These are phyloP conservation scores for Pseudorhiza aurosa DNA, from an alignment of 30 jellyfish, hydroid and myxozoan genomes.

Conservation along the genomic window DNA sequence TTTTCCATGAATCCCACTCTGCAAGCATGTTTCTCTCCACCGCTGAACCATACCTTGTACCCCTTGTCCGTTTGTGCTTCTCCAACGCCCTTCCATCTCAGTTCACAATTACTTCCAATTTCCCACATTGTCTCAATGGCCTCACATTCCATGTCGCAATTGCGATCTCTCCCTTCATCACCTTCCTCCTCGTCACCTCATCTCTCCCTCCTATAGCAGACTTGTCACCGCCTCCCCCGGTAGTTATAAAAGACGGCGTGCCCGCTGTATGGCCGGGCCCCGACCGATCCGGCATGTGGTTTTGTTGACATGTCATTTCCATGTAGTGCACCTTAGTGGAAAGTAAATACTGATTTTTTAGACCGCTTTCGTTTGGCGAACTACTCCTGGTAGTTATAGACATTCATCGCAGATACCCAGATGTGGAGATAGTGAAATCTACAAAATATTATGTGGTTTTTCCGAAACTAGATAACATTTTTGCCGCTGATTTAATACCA, in stretches of 20 bases:
- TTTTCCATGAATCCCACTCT: too few relatives aligned
- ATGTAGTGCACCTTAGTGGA: constrained; percentile 29
- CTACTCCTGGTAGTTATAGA: constrained; percentile 53
- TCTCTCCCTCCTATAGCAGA: too few relatives aligned
- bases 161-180: too few relatives aligned
- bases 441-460: constrained; percentile 42
- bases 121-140: constrained; percentile 14
- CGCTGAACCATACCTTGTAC: too few relatives aligned
- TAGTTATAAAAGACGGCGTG: too few relatives aligned
- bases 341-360: constrained; percentile 24
- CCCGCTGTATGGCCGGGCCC: too few relatives aligned
- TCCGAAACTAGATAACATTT: constrained; percentile 43
- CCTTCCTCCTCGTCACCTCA: too few relatives aligned
- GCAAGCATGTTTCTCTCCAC: too few relatives aligned
- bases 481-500: constrained; percentile 41
- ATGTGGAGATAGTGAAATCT: constrained; percentile 62
- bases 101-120: constrained; percentile 9
- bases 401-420: constrained; percentile 56
- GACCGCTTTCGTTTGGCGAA: constrained; percentile 67
- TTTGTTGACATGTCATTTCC: too few relatives aligned
- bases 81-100: neutral
- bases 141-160: constrained; percentile 45
- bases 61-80: constrained; percentile 5
- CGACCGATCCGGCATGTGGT: too few relatives aligned
- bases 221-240: too few relatives aligned